Conservation (phyloP, 2,113 vertebrate species). For the Panthera tigris region DNA sequence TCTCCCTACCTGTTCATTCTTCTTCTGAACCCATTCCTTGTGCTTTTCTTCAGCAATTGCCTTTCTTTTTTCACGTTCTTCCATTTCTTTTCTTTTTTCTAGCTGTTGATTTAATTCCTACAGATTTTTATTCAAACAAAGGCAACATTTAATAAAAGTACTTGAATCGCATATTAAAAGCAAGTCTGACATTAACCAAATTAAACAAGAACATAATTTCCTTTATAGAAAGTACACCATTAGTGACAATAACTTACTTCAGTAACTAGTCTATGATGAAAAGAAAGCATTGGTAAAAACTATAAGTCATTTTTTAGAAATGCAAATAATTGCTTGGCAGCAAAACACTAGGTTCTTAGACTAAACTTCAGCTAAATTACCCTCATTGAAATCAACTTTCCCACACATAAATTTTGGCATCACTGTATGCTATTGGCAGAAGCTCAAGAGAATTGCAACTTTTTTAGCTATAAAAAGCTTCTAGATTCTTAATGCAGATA, state of each 20-base stretch:
- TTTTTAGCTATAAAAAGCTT: constrained; percentile 62
- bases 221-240: constrained; percentile 37
- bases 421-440: constrained; percentile 51
- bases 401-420: constrained; percentile 71
- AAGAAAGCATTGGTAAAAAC: constrained; percentile 57
- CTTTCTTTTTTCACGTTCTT: constrained; percentile 87
- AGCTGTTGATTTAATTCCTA: constrained; percentile 85
- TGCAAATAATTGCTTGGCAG: constrained; percentile 68
- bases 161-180: background rate
- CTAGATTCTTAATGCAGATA: constrained; percentile 53
- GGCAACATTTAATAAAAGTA: constrained; percentile 49
- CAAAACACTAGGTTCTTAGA: constrained; percentile 72
- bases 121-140: constrained; percentile 68
- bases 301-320: constrained; percentile 67
- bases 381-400: constrained; percentile 73
- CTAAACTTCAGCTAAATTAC: constrained; percentile 68
- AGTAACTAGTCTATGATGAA: constrained; percentile 44
- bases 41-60: constrained; percentile 88
- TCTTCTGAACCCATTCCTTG: constrained; percentile 92
- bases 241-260: constrained; percentile 54
- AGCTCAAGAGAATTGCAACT: constrained; percentile 62
- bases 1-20: constrained; percentile 88
- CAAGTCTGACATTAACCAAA: constrained; percentile 36
- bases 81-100: constrained; percentile 85
- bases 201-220: constrained; percentile 54